These are phyloP conservation scores for Thymallus thymallus DNA, from an alignment of 2,113 vertebrate species.

Conservation along the genomic window DNA sequence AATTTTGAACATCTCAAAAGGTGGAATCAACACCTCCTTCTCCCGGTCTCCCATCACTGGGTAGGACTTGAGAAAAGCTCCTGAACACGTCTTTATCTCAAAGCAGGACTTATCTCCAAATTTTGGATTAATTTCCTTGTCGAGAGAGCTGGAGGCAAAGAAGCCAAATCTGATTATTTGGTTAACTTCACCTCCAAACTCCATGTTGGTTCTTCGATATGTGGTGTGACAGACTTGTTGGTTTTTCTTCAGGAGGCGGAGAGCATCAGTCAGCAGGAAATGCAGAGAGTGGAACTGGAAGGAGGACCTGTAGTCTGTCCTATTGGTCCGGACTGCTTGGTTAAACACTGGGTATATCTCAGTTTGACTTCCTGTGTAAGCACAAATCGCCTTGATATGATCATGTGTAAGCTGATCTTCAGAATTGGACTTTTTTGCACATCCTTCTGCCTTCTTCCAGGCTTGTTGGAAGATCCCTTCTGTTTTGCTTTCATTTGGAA, in stretches of 20 bases:
- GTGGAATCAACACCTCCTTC: conserved; percentile 17
- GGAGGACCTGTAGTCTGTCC: background rate
- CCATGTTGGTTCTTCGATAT: background rate
- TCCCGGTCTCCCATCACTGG: background rate
- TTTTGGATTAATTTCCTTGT: background rate
- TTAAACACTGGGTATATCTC: background rate
- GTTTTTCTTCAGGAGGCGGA: background rate
- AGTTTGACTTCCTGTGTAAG: background rate
- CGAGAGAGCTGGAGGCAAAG: conserved; percentile 2
- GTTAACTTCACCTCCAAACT: background rate
- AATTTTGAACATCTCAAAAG: conserved; percentile 11
- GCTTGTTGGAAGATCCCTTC: background rate
- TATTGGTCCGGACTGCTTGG: background rate
- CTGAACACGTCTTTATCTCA: conserved; percentile 5
- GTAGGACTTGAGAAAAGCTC: background rate
- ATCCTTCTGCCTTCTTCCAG: background rate
- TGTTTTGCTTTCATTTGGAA: background rate
- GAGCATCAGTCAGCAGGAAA: conserved; percentile 12
- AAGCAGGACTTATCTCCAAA: background rate
- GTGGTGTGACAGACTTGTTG: background rate
- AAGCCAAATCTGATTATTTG: background rate
- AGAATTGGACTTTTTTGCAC: too few relatives aligned
- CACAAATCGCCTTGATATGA: background rate
- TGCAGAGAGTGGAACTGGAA: background rate
- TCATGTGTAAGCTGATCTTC: background rate